Conservation (phyloP, 2,888 invertebrate species). For the Bellardia pandia region DNA sequence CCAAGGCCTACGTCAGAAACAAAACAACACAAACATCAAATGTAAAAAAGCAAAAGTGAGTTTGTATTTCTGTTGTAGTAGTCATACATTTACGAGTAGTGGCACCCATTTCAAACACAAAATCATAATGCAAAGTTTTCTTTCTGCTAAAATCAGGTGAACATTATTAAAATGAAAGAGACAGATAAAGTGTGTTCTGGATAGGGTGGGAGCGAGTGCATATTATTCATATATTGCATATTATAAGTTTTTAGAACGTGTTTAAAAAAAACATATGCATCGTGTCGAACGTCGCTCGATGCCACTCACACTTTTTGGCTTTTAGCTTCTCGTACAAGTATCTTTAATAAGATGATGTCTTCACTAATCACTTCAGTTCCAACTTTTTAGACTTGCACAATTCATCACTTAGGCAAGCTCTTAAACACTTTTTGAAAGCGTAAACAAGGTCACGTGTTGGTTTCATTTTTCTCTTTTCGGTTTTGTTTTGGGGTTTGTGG, state of each 20-base stretch:
- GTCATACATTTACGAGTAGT: neutral
- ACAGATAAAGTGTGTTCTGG: neutral
- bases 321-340: constrained; percentile 78
- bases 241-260: constrained; percentile 56
- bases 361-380: constrained; percentile 79
- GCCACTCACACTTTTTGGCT: constrained; percentile 81
- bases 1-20: constrained; percentile 41
- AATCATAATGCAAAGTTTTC: neutral
- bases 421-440: constrained; percentile 80
- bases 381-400: constrained; percentile 77
- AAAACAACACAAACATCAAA: constrained; percentile 37
- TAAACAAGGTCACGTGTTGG: constrained; percentile 83
- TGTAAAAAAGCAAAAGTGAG: constrained; percentile 39
- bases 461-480: constrained; percentile 63
- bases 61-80: neutral
- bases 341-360: constrained; percentile 78
- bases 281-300: constrained; percentile 79
- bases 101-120: constrained; percentile 41
- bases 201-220: constrained; percentile 11
- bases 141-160: constrained; percentile 55
- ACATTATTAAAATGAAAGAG: constrained; percentile 18
- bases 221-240: constrained; percentile 12
- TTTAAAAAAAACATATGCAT: constrained; percentile 80
- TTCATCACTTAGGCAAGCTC: constrained; percentile 77
- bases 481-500: constrained; percentile 35